A percentile compares a stretch with the other conserved stretches of the same genome.
phyloP scores from a whole-genome alignment of 2,888 invertebrate species.

The Tipula lateralis region DNA sequence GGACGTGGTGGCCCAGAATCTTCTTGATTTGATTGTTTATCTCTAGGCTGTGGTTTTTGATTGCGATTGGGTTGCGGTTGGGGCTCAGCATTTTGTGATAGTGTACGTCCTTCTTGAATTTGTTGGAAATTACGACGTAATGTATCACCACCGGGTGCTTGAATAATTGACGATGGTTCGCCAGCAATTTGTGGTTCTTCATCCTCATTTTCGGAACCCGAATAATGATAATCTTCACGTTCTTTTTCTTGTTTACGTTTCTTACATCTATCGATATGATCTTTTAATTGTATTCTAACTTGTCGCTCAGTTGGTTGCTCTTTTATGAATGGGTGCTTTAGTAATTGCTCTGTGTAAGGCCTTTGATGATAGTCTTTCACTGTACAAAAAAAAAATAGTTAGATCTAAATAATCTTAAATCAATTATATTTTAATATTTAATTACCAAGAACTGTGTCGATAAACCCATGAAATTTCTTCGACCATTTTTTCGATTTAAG shows the following conservation, averaged over 20 bases:
- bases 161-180: conserved; percentile 90
- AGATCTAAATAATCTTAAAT: background rate
- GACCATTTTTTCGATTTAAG: conserved; percentile 98
- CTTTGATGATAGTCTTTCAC: conserved; percentile 99
- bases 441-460: conserved; percentile 83
- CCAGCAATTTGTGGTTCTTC: conserved; percentile 88
- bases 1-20: conserved; percentile 85
- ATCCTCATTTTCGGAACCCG: conserved; percentile 96
- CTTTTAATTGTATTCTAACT: conserved; percentile 96
- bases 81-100: conserved; percentile 57
- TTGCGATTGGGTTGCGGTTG: conserved; percentile 58
- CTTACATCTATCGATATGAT: conserved; percentile 96
- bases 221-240: conserved; percentile 76
- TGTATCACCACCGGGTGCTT: conserved; percentile 85
- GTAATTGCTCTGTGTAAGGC: conserved; percentile 95
- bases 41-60: conserved; percentile 47
- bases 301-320: conserved; percentile 98
- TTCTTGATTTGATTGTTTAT: conserved; percentile 57
- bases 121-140: conserved; percentile 96
- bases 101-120: conserved; percentile 76
- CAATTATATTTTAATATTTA: background rate
- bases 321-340: conserved; percentile 96
- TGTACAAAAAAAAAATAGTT: conserved; percentile 36
- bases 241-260: conserved; percentile 89
- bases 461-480: conserved; percentile 96